Percentiles rank a stretch among this genome's conserved stretches.
Conservation (phyloP, 2,888 invertebrate genomes). For the Acleris sparsana region DNA sequence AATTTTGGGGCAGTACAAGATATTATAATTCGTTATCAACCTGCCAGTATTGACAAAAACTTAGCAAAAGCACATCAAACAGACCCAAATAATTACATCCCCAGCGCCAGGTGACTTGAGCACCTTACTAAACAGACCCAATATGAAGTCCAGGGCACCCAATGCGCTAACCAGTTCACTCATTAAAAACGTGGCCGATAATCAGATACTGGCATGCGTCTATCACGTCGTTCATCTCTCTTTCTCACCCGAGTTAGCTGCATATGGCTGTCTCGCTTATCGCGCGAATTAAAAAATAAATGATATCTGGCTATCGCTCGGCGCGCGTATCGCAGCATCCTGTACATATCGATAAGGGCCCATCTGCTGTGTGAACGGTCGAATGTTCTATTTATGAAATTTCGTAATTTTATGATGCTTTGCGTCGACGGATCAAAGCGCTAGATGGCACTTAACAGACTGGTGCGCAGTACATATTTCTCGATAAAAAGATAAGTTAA, state of each 20-base stretch:
- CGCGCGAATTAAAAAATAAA: constrained; percentile 70
- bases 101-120: too few species aligned
- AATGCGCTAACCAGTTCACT: constrained; percentile 33
- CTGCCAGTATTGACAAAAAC: not conserved
- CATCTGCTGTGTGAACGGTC: constrained; percentile 68
- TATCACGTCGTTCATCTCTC: constrained; percentile 65
- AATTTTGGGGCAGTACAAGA: too few species aligned
- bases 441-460: too few species aligned
- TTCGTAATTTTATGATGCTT: constrained; percentile 27
- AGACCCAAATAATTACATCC: too few species aligned
- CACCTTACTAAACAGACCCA: too few species aligned
- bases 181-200: constrained; percentile 33
- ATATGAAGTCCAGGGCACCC: not conserved
- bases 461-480: too few species aligned
- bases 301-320: constrained; percentile 38
- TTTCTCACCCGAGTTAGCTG: constrained; percentile 45
- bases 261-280: constrained; percentile 48
- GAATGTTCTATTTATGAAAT: constrained; percentile 47
- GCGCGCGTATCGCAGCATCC: constrained; percentile 31
- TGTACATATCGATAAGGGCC: constrained; percentile 53
- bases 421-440: too few species aligned
- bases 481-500: too few species aligned
- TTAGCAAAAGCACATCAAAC: not conserved
- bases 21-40: too few species aligned
- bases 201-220: constrained; percentile 63